These are phyloP conservation scores for Australoheros facetus DNA, from an alignment of 2,797 vertebrate genomes.

Conservation along the genomic window DNA sequence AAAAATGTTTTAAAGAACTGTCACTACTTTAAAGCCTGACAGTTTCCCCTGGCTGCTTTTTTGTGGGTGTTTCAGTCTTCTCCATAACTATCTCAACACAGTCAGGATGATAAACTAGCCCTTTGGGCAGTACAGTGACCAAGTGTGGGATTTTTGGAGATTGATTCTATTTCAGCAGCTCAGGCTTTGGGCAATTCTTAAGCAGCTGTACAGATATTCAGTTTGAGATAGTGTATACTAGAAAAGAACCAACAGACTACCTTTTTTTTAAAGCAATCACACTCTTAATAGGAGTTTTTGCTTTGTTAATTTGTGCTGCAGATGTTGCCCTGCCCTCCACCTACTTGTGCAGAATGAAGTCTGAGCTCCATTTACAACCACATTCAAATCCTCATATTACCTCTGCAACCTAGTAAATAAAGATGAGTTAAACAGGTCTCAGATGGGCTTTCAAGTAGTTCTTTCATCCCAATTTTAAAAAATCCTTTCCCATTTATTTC, in stretches of 20 bases:
- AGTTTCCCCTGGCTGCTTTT: constrained; percentile 47
- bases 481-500: neutral
- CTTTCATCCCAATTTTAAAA: constrained; percentile 26
- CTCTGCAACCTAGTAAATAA: constrained; percentile 43
- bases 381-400: constrained; percentile 47
- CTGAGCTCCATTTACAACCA: constrained; percentile 39
- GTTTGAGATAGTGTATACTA: constrained; percentile 17
- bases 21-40: constrained; percentile 55
- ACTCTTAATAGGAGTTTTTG: constrained; percentile 14
- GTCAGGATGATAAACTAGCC: constrained; percentile 57
- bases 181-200: constrained; percentile 31
- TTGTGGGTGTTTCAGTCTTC: constrained; percentile 54
- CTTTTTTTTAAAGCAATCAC: neutral
- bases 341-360: constrained; percentile 27
- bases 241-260: constrained; percentile 20
- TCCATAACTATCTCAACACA: constrained; percentile 48
- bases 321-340: constrained; percentile 16
- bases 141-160: constrained; percentile 49
- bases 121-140: constrained; percentile 43
- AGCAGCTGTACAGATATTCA: constrained; percentile 26
- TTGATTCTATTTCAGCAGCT: constrained; percentile 50
- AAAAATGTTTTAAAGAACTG: constrained; percentile 54
- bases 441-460: constrained; percentile 16
- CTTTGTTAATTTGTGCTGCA: constrained; percentile 25
- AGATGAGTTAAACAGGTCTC: constrained; percentile 54